Evolutionary conservation across 2,888 invertebrate species (phyloP).

Genomic region (Orthonychiurus folsomi): DNA sequence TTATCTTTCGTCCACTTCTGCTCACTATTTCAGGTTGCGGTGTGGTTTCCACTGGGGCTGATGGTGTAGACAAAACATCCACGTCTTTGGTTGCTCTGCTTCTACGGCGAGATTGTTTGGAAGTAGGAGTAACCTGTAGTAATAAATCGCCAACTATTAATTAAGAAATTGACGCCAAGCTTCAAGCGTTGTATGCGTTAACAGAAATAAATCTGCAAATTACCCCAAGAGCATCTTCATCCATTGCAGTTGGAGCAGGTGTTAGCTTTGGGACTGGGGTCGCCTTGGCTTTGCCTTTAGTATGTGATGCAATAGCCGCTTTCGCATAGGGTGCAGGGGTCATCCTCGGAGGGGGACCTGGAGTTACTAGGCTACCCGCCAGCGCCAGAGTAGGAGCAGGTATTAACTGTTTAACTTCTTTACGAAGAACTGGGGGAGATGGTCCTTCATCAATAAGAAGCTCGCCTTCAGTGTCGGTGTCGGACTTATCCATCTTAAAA

Average conservation of each 20-base stretch:
- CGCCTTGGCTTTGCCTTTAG: neutral
- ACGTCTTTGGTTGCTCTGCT: constrained; percentile 28
- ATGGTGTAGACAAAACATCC: constrained; percentile 24
- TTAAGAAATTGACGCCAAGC: no score
- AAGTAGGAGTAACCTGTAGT: no score
- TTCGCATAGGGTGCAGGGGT: neutral
- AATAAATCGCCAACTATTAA: no score
- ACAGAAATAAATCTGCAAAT: neutral
- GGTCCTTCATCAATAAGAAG: constrained; percentile 43
- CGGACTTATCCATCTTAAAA: no score
- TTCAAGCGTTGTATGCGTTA: neutral
- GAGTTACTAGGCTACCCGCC: neutral
- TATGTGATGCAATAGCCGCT: neutral
- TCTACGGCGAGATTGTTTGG: constrained; percentile 15
- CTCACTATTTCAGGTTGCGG: constrained; percentile 53
- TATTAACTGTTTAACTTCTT: constrained; percentile 12
- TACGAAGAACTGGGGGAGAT: constrained; percentile 30
- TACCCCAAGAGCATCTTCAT: neutral
- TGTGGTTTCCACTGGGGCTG: constrained; percentile 19
- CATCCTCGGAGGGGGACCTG: neutral
- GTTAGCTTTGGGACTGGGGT: neutral
- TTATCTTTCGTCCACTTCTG: constrained; percentile 65
- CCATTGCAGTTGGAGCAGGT: neutral
- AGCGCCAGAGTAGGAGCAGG: constrained; percentile 11
- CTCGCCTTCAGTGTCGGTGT: constrained; percentile 41